Conservation (phyloP, 2,797 vertebrate genomes). For the Heteromormyrus szaboi region DNA sequence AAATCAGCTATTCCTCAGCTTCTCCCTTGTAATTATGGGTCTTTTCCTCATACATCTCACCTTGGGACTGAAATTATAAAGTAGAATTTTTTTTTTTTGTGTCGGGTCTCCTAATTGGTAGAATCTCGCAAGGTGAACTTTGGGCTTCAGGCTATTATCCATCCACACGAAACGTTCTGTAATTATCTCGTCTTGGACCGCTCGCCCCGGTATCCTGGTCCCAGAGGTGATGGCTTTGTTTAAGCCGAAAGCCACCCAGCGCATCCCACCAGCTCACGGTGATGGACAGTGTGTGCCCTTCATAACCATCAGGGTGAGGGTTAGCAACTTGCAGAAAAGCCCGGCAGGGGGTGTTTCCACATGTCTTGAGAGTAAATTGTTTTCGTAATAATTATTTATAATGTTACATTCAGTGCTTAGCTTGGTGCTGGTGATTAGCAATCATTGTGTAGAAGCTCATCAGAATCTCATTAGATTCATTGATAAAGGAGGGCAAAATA, state of each 20-base stretch:
- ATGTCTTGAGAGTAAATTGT: not conserved
- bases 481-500: not conserved
- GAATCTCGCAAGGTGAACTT: not conserved
- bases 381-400: not conserved
- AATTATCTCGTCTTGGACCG: conserved; percentile 1
- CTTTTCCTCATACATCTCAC: not conserved
- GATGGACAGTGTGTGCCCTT: not conserved
- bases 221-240: not conserved
- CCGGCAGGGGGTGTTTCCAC: not conserved
- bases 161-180: not conserved
- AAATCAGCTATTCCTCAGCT: not conserved
- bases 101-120: not conserved
- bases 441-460: not conserved
- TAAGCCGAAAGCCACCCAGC: not conserved
- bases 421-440: not conserved
- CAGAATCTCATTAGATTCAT: not conserved
- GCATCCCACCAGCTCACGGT: not conserved
- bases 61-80: not conserved
- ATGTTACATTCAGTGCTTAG: not conserved
- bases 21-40: conserved; percentile 16
- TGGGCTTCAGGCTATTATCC: not conserved
- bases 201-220: not conserved
- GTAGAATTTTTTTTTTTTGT: not conserved
- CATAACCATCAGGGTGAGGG: not conserved
- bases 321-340: not conserved